Evolutionary conservation across 2,888 invertebrate genomes (phyloP).

Genomic region (Thera britannica): DNA sequence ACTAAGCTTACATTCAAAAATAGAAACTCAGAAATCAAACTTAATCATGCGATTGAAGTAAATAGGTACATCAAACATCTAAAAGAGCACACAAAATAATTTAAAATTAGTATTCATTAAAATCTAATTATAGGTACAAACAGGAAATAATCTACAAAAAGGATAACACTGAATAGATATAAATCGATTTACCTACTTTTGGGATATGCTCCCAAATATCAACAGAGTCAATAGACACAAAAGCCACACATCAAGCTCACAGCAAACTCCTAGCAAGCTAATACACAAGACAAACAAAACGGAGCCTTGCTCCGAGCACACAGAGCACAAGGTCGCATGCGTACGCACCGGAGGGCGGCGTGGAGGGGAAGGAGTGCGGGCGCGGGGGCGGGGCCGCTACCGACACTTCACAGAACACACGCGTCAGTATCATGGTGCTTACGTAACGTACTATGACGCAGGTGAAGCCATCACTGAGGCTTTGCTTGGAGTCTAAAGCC

Average conservation of each 20-base stretch:
- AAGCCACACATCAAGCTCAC: conserved; percentile 9
- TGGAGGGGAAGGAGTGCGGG: conserved; percentile 82
- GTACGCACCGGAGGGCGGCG: conserved; percentile 86
- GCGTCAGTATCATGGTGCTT: conserved; percentile 10
- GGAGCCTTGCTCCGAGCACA: conserved; percentile 30
- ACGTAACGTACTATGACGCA: background rate
- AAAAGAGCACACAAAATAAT: background rate
- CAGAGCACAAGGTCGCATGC: conserved; percentile 37
- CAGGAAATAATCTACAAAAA: background rate
- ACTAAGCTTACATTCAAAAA: background rate
- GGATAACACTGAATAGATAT: background rate
- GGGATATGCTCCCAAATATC: background rate
- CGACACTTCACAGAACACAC: conserved; percentile 48
- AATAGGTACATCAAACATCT: background rate
- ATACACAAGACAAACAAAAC: conserved; percentile 18
- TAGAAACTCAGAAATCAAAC: background rate
- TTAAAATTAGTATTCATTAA: too few relatives aligned
- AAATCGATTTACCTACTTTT: background rate
- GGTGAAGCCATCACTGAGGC: too few relatives aligned
- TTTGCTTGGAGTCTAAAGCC: too few relatives aligned
- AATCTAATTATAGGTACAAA: background rate
- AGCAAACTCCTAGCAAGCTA: background rate
- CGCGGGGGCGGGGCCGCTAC: conserved; percentile 61
- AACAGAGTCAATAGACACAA: background rate
- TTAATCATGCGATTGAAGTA: background rate